Base-by-base conservation (phyloP, 2,797 vertebrate genomes). In the Silurus lanzhouensis region DNA sequence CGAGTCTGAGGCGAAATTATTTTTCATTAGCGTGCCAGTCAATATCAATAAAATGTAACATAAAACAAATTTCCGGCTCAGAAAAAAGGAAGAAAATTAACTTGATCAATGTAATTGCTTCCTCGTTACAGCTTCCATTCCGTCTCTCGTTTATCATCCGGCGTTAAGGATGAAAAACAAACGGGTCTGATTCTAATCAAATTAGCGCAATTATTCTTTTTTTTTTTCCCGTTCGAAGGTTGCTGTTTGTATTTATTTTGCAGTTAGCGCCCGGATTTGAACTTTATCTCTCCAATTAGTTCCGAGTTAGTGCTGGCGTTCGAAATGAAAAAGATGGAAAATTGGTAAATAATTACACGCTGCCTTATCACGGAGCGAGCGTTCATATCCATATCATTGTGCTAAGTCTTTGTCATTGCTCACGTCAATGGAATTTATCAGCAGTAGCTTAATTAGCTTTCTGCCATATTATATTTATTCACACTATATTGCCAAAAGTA, bases 201-300 rank as follows among this genome's bases (percentile, higher is more conserved):
- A 85, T 75, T 82, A 76, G 70, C 22, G 22, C 71, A 27, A 55
- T 77, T 86, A 81, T 76, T 71, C 19, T 64, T 55, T 20, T 72
- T 76, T 63, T 27, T 75, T 55, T 20, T 72, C 77, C 31, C 44
- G 46, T 82, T 71, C 64, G 46, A 57, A 58, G 25, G 57, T 44
- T 22, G 61, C 12, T 82, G 79, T 82, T 85, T 71, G 22, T 84
- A 14, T 79, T 84, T 64, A 72, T 63, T 85, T 85, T 67, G 48
- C 79, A 52, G 61, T 82, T 85, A 20, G 48, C 9, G 14, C 13
- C 13, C 31, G 15, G 60, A 67, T 70, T 82, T 86, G 72, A 82
- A 82, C 80, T 86, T 82, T 85, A 82, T 85, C 58, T 85, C 70
- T 76, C 60, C 71, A 68, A 82, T 85, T 76, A 82, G 80, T 82